Evolutionary conservation across 2,113 vertebrate genomes (phyloP).

Genomic region (Ondatra zibethicus): DNA sequence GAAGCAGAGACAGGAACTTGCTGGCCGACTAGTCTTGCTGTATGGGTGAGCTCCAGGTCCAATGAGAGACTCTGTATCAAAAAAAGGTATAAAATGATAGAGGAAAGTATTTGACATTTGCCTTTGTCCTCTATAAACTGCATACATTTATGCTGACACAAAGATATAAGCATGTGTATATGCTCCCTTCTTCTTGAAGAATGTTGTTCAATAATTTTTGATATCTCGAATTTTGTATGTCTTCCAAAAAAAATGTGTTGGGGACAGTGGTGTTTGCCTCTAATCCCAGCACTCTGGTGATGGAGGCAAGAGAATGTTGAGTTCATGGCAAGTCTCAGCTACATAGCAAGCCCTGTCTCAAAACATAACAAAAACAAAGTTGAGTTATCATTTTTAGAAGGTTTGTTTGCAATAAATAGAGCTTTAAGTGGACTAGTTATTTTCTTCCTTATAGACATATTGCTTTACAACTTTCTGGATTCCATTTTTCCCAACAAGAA

Average conservation of each 20-base stretch:
- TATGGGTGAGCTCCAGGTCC: background rate
- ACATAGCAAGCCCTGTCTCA: background rate
- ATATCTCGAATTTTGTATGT: background rate
- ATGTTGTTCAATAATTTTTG: background rate
- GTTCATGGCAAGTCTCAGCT: too few relatives aligned
- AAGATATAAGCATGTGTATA: background rate
- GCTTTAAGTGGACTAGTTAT: background rate
- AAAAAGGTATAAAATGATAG: background rate
- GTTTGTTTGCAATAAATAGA: background rate
- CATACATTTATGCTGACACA: background rate
- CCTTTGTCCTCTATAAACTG: background rate
- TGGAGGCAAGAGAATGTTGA: background rate
- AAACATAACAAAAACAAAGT: background rate
- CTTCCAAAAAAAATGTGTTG: background rate
- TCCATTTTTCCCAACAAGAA: background rate
- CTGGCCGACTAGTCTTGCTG: background rate
- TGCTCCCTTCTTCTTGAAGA: background rate
- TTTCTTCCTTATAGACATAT: background rate
- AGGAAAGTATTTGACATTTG: background rate
- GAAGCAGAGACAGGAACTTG: background rate
- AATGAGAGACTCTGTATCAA: background rate
- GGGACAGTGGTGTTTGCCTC: background rate
- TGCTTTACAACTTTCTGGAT: background rate
- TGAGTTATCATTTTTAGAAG: background rate
- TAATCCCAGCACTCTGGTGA: background rate